Conservation (phyloP, 2,113 vertebrate species). For the Dipodomys stephensi region DNA sequence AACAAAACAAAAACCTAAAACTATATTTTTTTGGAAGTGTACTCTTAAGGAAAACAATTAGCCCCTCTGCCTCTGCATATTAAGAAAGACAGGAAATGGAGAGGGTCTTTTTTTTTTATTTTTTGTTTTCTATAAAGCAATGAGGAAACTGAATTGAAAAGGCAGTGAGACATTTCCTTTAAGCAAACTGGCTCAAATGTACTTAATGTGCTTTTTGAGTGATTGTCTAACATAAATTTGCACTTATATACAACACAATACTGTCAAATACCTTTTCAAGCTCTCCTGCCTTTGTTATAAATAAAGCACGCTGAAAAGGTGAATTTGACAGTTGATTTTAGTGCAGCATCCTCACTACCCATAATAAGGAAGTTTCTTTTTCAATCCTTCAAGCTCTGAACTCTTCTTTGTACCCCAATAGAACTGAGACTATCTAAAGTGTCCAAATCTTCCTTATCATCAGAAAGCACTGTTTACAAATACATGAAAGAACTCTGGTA, state of each 20-base stretch:
- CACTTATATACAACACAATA: background rate
- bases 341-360: background rate
- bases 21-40: background rate
- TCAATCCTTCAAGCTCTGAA: background rate
- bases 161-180: background rate
- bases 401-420: background rate
- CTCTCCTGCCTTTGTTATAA: slow-evolving; percentile 26
- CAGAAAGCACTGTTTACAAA: background rate
- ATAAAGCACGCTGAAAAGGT: background rate
- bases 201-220: background rate
- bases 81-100: slow-evolving; percentile 18
- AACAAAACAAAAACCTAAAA: too few species aligned
- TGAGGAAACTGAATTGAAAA: background rate
- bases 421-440: background rate
- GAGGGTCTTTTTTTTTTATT: background rate
- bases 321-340: slow-evolving; percentile 26
- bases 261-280: background rate
- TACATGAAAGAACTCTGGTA: background rate
- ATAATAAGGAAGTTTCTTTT: background rate
- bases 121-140: background rate
- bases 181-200: slow-evolving; percentile 24
- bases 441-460: background rate
- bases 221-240: background rate
- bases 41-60: background rate
- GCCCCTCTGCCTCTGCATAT: slow-evolving; percentile 3